Evolutionary conservation across 1,140 invertebrate genomes (phyloP).

Genomic region (Drosophila repletoides): DNA sequence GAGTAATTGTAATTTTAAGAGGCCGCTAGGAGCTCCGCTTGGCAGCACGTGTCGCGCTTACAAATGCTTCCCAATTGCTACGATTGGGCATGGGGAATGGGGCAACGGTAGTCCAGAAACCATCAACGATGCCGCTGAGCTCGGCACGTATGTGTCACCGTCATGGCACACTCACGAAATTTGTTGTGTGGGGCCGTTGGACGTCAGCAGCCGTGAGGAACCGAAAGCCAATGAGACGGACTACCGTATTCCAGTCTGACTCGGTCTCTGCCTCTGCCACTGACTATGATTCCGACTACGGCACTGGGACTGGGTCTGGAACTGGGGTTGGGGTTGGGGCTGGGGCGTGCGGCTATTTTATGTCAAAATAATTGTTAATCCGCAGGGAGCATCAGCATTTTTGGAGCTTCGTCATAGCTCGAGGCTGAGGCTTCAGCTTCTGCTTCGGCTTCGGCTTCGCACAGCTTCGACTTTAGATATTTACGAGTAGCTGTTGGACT

Average conservation of each 20-base stretch:
- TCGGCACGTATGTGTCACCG: slow-evolving; percentile 58
- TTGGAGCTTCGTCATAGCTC: slow-evolving; percentile 36
- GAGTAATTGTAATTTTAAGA: slow-evolving; percentile 1
- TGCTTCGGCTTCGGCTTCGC: background rate
- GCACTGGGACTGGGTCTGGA: slow-evolving; percentile 7
- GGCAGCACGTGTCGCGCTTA: slow-evolving; percentile 59
- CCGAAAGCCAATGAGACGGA: background rate
- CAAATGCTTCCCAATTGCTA: slow-evolving; percentile 56
- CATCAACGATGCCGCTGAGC: slow-evolving; percentile 18
- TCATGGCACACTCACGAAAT: slow-evolving; percentile 58
- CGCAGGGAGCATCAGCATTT: slow-evolving; percentile 35
- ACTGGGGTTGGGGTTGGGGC: background rate
- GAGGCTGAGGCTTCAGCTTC: no score
- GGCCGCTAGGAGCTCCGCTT: slow-evolving; percentile 9
- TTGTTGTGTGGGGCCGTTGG: slow-evolving; percentile 51
- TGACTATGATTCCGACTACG: slow-evolving; percentile 16
- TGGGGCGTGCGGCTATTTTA: slow-evolving; percentile 65
- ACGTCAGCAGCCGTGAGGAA: slow-evolving; percentile 29
- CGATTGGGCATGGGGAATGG: slow-evolving; percentile 1
- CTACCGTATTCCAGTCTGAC: no score
- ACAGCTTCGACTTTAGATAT: slow-evolving; percentile 52
- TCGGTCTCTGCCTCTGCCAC: no score
- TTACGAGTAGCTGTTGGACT: slow-evolving; percentile 80
- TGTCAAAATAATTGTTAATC: slow-evolving; percentile 79
- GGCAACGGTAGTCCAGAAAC: slow-evolving; percentile 70